Percentiles rank a stretch among this genome's conserved stretches.
phyloP scores from a whole-genome alignment of 2,113 vertebrate genomes.

The Larimichthys crocea region DNA sequence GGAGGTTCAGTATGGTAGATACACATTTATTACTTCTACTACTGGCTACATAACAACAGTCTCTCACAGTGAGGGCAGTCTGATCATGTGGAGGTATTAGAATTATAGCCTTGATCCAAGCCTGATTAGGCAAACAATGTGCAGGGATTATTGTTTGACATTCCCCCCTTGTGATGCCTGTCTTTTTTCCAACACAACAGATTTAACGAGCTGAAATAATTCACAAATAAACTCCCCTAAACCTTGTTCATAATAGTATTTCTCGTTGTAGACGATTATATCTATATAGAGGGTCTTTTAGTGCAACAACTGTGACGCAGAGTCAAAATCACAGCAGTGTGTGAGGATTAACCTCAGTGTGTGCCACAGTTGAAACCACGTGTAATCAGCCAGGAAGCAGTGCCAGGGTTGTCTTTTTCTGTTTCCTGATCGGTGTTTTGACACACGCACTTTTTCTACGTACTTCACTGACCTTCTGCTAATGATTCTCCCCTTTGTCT shows the following conservation, averaged over 20 bases:
- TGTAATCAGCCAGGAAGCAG: constrained; percentile 81
- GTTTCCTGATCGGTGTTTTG: constrained; percentile 77
- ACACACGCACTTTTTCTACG: constrained; percentile 44
- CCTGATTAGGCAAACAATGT: constrained; percentile 46
- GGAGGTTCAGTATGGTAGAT: not conserved
- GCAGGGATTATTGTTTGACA: constrained; percentile 47
- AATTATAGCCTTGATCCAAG: constrained; percentile 41
- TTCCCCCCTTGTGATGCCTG: constrained; percentile 38
- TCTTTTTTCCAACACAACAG: constrained; percentile 28
- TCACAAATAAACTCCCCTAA: constrained; percentile 33
- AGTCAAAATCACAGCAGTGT: constrained; percentile 35
- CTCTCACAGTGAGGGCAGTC: constrained; percentile 18
- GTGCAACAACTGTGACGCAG: constrained; percentile 45
- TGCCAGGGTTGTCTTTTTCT: constrained; percentile 60
- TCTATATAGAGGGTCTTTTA: constrained; percentile 17
- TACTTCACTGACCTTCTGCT: constrained; percentile 52
- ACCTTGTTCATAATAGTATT: constrained; percentile 11
- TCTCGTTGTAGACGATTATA: constrained; percentile 20
- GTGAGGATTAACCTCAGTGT: constrained; percentile 8
- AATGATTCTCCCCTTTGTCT: constrained; percentile 37
- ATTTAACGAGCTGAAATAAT: constrained; percentile 38
- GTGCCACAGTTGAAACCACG: constrained; percentile 33
- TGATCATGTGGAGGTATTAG: constrained; percentile 42
- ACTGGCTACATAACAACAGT: constrained; percentile 16
- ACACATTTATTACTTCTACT: constrained; percentile 1